phyloP scores from a whole-genome alignment of 30 jellyfish, hydroid and myxozoan species.

The Hydra vulgaris region DNA sequence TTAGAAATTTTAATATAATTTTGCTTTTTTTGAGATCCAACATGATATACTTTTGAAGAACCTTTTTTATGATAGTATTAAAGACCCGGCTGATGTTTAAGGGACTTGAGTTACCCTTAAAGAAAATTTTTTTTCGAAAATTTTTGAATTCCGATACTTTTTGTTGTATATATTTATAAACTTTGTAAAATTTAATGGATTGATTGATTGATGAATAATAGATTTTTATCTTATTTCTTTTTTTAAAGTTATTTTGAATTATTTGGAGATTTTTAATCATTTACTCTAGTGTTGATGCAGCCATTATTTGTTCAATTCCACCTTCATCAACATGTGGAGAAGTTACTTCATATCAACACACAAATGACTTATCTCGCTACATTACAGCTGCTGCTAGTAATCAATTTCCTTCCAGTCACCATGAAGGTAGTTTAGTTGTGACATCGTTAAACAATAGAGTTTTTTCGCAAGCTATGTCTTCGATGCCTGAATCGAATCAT shows the following conservation, averaged over 20 bases:
- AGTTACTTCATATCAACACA: constrained; percentile 40
- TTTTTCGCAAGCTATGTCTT: constrained; percentile 20
- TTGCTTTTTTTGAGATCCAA: no score
- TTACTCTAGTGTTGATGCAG: constrained; percentile 61
- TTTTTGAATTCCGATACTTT: no score
- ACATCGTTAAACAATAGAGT: constrained; percentile 55
- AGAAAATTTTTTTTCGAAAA: no score
- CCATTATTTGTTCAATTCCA: constrained; percentile 67
- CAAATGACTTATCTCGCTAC: constrained; percentile 49
- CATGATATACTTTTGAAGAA: no score
- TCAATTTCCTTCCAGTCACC: constrained; percentile 72
- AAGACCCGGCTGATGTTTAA: no score
- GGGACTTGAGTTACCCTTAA: no score
- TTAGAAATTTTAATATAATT: no score
- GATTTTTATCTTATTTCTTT: not conserved
- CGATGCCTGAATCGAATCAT: constrained; percentile 21
- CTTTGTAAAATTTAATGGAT: no score
- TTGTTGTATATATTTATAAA: no score
- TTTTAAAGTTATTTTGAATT: not conserved
- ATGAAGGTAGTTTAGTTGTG: constrained; percentile 33
- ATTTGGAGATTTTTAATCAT: not conserved
- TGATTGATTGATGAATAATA: not conserved
- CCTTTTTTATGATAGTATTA: no score
- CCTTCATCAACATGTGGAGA: constrained; percentile 48
- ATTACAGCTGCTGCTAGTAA: constrained; percentile 43